phyloP scores from a whole-genome alignment of 1,140 invertebrate species.

The Andricus grossulariae region DNA sequence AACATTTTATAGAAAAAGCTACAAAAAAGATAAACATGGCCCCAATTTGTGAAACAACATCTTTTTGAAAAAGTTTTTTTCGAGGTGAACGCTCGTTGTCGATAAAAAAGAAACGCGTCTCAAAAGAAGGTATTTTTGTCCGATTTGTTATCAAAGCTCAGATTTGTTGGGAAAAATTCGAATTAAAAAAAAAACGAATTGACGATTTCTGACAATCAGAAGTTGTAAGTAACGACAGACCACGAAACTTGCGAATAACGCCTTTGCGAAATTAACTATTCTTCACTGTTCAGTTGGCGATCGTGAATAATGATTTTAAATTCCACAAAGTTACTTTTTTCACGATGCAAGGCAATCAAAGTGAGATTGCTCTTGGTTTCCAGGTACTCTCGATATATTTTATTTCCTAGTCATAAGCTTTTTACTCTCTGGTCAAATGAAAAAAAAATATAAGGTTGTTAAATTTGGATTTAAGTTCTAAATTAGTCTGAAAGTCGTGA shows the following conservation, averaged over 20 bases:
- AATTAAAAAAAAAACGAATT: not conserved
- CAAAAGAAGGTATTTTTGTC: slow-evolving; percentile 19
- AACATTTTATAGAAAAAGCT: slow-evolving; percentile 21
- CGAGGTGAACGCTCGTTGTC: slow-evolving; percentile 19
- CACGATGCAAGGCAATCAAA: not conserved
- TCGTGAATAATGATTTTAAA: not conserved
- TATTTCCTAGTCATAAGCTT: not conserved
- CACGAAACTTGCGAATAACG: not conserved
- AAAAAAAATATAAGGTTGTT: not conserved
- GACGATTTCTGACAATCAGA: slow-evolving; percentile 15
- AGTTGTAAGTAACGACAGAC: not conserved
- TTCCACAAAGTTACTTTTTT: not conserved
- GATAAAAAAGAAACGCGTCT: slow-evolving; percentile 15
- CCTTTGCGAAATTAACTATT: not conserved
- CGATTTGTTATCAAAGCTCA: slow-evolving; percentile 16
- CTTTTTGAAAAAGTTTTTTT: slow-evolving; percentile 26
- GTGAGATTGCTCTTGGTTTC: not conserved
- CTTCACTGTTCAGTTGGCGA: not conserved
- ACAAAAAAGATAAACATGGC: not conserved
- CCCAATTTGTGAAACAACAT: not conserved
- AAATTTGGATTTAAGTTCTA: not conserved
- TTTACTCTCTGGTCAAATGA: not conserved
- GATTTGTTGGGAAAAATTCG: not conserved
- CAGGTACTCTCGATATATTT: not conserved
- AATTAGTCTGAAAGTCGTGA: not conserved